These are phyloP conservation scores for Pterocles gutturalis DNA, from an alignment of 2,113 vertebrate species.

Conservation along the genomic window DNA sequence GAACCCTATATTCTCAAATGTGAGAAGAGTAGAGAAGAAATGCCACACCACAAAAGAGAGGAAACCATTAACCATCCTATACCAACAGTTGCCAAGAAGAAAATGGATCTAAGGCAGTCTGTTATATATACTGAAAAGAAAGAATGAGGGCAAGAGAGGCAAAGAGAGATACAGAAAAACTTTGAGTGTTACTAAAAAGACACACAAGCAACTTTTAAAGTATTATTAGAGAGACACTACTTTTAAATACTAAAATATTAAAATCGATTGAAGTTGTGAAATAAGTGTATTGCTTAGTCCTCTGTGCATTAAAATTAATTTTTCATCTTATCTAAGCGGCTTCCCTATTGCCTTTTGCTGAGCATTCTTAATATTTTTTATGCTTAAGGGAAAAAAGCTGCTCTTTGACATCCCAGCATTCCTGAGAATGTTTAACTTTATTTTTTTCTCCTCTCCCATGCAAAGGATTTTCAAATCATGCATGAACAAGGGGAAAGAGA, in stretches of 20 bases:
- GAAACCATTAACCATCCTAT: background rate
- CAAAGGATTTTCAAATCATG: conserved; percentile 29
- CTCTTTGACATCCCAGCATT: conserved; percentile 71
- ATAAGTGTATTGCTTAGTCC: conserved; percentile 75
- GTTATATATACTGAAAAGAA: background rate
- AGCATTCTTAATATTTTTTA: conserved; percentile 79
- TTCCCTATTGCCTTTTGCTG: conserved; percentile 74
- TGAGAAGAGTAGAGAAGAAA: background rate
- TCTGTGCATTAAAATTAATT: conserved; percentile 80
- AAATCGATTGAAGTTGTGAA: conserved; percentile 80
- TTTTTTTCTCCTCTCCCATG: conserved; percentile 6
- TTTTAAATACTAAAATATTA: conserved; percentile 80
- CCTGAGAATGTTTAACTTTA: conserved; percentile 49
- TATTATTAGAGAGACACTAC: conserved; percentile 47
- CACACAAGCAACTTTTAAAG: conserved; percentile 58
- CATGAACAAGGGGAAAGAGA: background rate
- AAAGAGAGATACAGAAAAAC: background rate
- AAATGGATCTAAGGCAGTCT: background rate
- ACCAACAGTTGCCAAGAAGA: background rate
- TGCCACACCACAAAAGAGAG: background rate
- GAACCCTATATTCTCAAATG: background rate
- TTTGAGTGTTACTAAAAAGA: conserved; percentile 37
- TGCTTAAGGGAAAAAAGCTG: conserved; percentile 70
- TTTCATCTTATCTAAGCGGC: conserved; percentile 79
- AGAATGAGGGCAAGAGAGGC: background rate